Base-by-base conservation (phyloP, 2,797 vertebrate genomes). In the Zalophus californianus region DNA sequence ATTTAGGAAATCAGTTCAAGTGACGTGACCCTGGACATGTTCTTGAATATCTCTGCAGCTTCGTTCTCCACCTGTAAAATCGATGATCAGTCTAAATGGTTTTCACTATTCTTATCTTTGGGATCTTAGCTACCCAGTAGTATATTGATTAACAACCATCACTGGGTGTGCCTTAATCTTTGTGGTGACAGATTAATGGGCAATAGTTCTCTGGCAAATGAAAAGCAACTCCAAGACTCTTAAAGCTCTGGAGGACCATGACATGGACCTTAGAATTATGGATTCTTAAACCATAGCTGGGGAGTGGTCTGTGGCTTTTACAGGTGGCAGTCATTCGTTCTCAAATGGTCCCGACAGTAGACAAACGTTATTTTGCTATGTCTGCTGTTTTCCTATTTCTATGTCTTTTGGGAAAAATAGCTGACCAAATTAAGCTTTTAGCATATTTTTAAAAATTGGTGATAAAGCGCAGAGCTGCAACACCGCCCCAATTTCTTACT, bases 321-420 rank as follows among this genome's bases (percentile, higher is more conserved):
- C 79, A 96, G 14, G 3, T 66, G 23, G 18, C 72, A 58, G 12
- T 70, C 27, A 66, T 80, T 93, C 66, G 60, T 93, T 92, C 68
- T 60, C 66, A 44, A 52, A 94, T 60, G 64, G 18, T 90, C 16
- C 62, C 18, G 64, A 79, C 20, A 95, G 48, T 70, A 96, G 48
- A 93, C 4, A 7, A 15, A 54, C 44, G 32, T 73, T 87, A 80
- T 73, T 95, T 89, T 87, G 23, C 62, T 70, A 35, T 78, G 20
- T 85, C 48, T 96, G 87, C 21, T 96, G 11, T 93, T 97, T 97
- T 91, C n/a, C 77, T 86, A 70, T 93, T 87, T 94, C 93, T 95
- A 72, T 66, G 29, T 92, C 68, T 94, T 94, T 87, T 23, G 52
- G 56, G 62, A 5, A 95, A 96, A 96, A 93, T 58, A 95, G 77